Evolutionary conservation across 2,888 invertebrate genomes (phyloP), one percentile per base, ranked within the genome.

Genomic region (Apodemia hepburni): DNA sequence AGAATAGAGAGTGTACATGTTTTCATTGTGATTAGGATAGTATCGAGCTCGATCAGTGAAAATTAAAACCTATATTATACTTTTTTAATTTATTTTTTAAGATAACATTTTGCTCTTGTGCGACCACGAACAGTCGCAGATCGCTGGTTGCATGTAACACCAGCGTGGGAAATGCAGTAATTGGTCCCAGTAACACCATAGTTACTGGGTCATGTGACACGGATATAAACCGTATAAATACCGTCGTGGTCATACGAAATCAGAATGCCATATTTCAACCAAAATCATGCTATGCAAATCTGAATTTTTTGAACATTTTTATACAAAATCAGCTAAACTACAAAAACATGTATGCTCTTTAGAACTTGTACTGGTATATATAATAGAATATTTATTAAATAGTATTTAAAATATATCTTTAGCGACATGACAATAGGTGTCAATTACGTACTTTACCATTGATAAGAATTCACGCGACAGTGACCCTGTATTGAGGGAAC

Each of bases 391-490:
- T 62, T 62, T 62, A 62, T 58, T 61, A 22, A 58, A 58, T 61
- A 61, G 61, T 58, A 11, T 58, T 59, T 59, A 38, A 59, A 38
- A 61, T 61, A 74, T 42, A 42, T 71, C 74, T 74, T 80, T 81
- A 83, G 75, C 77, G 76, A 76, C 76, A 82, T 82, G 85, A 84
- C 85, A 87, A 85, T 86, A 85, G 82, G 76, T 75, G 86, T 87
- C 86, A 87, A 85, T 86, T 86, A 51, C 51, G 51, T 51, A 51
- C 18, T 51, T 51, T 22, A 51, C 51, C 51, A 51, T 51, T 51
- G 22, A 51, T 51, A 51, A 18, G 51, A 51, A 51, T 51, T 51
- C 18, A 51, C 22, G 51, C 17, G 17, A 18, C 51, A 51, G 18
- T 51, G 51, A 51, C 51, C 51, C 18, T 51, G 18, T 51, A 51